A percentile compares a stretch with the other conserved stretches of the same genome.
These are phyloP conservation scores for Hemaris fuciformis DNA, from an alignment of 2,888 invertebrate species.

Conservation along the genomic window DNA sequence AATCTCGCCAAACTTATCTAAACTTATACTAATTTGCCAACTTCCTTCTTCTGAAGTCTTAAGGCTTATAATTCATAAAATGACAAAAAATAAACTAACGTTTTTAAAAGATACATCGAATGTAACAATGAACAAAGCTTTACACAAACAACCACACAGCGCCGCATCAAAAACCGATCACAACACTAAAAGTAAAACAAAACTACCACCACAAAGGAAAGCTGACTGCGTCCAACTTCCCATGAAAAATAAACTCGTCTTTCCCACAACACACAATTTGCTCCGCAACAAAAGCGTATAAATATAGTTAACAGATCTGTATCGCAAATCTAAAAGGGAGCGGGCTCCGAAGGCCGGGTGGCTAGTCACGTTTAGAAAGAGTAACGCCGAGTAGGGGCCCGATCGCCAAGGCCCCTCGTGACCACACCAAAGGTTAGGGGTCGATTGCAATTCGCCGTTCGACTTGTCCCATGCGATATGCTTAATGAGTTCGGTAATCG, in stretches of 20 bases:
- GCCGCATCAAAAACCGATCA: not conserved
- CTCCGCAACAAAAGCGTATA: constrained; percentile 41
- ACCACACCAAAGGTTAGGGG: constrained; percentile 2
- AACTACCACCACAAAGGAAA: not conserved
- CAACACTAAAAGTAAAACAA: not conserved
- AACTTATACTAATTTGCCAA: too few relatives aligned
- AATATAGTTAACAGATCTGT: constrained; percentile 51
- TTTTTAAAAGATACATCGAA: too few relatives aligned
- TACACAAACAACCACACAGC: not conserved
- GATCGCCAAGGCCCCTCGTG: constrained; percentile 10
- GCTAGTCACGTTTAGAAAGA: constrained; percentile 73
- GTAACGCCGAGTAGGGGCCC: constrained; percentile 1
- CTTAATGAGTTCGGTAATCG: not conserved
- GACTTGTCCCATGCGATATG: not conserved
- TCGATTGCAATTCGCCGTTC: not conserved
- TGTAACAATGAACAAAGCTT: not conserved
- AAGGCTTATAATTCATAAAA: too few relatives aligned
- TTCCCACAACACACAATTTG: constrained; percentile 40
- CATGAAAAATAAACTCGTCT: constrained; percentile 20
- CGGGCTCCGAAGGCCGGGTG: constrained; percentile 66
- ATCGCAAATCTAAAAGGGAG: constrained; percentile 67
- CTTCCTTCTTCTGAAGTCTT: too few relatives aligned
- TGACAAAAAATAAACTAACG: too few relatives aligned
- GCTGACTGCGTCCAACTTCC: not conserved
- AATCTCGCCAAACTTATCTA: too few relatives aligned